Base-by-base conservation (phyloP, 2,113 vertebrate genomes). In the Pristiophorus japonicus region DNA sequence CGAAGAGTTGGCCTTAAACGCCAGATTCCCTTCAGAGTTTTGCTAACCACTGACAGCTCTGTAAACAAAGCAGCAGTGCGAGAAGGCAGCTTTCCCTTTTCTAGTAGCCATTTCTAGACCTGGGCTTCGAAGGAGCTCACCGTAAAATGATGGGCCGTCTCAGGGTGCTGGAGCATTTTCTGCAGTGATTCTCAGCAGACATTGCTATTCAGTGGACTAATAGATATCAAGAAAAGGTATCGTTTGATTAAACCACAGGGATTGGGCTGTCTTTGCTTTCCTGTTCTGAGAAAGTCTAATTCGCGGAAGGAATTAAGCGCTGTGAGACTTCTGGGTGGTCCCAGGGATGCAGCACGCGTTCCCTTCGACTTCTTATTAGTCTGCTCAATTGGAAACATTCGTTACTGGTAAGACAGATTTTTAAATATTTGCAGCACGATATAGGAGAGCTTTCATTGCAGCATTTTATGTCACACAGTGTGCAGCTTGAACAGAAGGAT, bases 21-120 rank as follows among this genome's bases (percentile, higher is more conserved):
- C 97, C 97, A 98, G 97, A 98, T 98, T 98, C 98, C 98, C 98
- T 97, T 97, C 97, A 96, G 97, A 97, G 97, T 98, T 98, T 98
- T 98, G 97, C 97, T 97, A 98, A 97, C 97, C 97, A 98, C 97
- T 98, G 97, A 98, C 97, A 98, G 97, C 97, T 98, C 97, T 98
- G 97, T 98, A 98, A 98, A 98, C 97, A 98, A 96, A 97, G 97
- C 96, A 87, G 96, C 22, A 55, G 47, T 47, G 95, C 95, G 73
- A 95, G 67, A 73, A 63, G 66, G 38, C 97, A 96, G 96, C 97
- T 97, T 97, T 98, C 97, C 97, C 97, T 97, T 98, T 97, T 97
- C 97, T 97, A 97, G 97, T 97, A 98, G 98, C 98, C 97, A 97
- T 97, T 97, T 97, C 96, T 97, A 97, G 97, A 97, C 97, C 96